Conservation (phyloP, 2,888 invertebrate genomes). For the Nephrocerus scutellatus region DNA sequence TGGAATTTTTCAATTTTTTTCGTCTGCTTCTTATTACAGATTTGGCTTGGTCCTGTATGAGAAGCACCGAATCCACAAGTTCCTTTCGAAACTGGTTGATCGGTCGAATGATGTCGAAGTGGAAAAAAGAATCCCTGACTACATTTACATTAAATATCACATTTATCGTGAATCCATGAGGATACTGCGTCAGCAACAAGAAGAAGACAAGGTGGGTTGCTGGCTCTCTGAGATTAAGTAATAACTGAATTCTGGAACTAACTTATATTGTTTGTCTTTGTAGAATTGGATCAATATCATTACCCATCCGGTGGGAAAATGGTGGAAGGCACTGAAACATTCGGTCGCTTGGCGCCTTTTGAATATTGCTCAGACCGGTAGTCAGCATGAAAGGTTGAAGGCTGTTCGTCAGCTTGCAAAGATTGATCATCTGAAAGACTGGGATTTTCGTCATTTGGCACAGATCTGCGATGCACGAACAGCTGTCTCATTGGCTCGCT, state of each 20-base stretch:
- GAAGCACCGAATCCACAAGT: conserved; percentile 36
- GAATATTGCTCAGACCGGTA: conserved; percentile 60
- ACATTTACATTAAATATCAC: conserved; percentile 53
- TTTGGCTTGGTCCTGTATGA: conserved; percentile 42
- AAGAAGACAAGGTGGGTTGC: conserved; percentile 39
- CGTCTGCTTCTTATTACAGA: conserved; percentile 25
- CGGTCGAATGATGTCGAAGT: conserved; percentile 25
- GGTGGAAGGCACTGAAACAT: conserved; percentile 60
- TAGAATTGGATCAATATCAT: conserved; percentile 46
- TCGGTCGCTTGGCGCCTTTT: conserved; percentile 61
- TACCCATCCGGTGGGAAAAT: conserved; percentile 47
- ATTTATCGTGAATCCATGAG: conserved; percentile 47
- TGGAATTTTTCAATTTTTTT: background rate
- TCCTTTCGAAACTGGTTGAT: conserved; percentile 44
- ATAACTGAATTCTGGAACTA: no score
- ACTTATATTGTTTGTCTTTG: no score
- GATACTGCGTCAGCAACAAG: conserved; percentile 38
- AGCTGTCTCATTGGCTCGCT: conserved; percentile 70
- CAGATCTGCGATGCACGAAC: conserved; percentile 72
- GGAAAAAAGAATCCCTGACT: conserved; percentile 48
- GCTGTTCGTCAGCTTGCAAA: conserved; percentile 60
- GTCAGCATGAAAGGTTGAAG: conserved; percentile 54
- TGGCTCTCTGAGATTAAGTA: no score
- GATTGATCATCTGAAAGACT: conserved; percentile 59
- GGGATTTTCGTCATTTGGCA: conserved; percentile 68